Evolutionary conservation across 1,140 invertebrate species (phyloP), one percentile per base, ranked within the genome.

Genomic region (Conus betulinus): DNA sequence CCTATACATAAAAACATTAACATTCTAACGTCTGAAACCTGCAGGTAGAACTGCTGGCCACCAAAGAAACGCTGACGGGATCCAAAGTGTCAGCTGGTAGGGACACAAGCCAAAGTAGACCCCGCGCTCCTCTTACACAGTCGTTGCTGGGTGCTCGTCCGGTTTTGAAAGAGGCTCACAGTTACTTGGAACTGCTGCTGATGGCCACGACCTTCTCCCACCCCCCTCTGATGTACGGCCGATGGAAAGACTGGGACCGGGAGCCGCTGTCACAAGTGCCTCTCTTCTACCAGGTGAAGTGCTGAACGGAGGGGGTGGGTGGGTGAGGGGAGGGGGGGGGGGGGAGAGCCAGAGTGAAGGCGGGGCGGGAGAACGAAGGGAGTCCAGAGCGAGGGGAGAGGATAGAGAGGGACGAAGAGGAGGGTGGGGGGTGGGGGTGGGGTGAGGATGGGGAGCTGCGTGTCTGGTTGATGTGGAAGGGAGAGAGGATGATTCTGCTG

Each of bases 161-260:
- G 4, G 53, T 78, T 25, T 57, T 91, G 11, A 71, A 13, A 2
- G 79, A 63, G 57, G 85, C 87, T 17, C 78, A 86, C 60, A 88
- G 83, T 57, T 91, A 85, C 88, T 76, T 93, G 25, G 93, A 93
- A 20, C 11, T 79, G 25, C 8, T 52, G 52, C 87, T 93, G 2
- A 90, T 90, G 87, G 85, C 91, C 6, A 91, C 92, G 51, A 51
- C 71, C 52, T 92, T 91, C 87, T 51, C 93, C 25, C 90, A 92
- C 71, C 92, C 93, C n/a, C 90, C 91, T 6, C 92, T 94, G n/a
- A 89, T 94, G 67, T 92, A 92, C 63, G 90, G 90, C 6, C 89
- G 89, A 10, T 94, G 93, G 93, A 90, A 89, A n/a, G 90, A 93
- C 79, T 94, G 93, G 93, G 90, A 94, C 88, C 91, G 91, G 15